These are phyloP conservation scores for Phaethon lepturus DNA, from an alignment of 2,113 vertebrate genomes.

Conservation along the genomic window DNA sequence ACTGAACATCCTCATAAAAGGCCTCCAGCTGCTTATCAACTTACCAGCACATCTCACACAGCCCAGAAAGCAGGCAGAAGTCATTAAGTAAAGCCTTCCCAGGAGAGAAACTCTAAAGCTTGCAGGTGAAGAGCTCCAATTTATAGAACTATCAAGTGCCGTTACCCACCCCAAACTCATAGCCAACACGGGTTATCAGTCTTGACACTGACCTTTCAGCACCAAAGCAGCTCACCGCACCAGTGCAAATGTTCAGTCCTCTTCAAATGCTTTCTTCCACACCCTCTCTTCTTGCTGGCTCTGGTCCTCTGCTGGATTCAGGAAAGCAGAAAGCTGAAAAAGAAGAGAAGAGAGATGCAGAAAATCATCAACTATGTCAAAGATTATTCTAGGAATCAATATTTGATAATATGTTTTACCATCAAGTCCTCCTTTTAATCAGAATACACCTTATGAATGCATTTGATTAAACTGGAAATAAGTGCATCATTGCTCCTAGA, in stretches of 20 bases:
- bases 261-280: background rate
- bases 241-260: background rate
- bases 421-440: background rate
- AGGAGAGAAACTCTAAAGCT: background rate
- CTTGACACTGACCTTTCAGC: constrained; percentile 9
- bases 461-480: background rate
- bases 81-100: background rate
- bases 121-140: background rate
- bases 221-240: background rate
- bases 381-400: background rate
- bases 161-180: background rate
- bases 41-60: background rate
- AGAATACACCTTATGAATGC: background rate
- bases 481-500: background rate
- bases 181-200: background rate
- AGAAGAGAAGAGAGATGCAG: background rate
- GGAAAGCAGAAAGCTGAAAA: constrained; percentile 13
- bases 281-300: background rate
- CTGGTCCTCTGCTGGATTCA: background rate
- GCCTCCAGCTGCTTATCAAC: background rate
- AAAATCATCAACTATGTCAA: background rate
- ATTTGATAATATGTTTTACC: background rate
- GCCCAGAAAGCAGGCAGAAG: background rate
- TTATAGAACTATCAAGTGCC: background rate
- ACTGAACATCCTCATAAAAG: background rate